Evolutionary conservation across 2,113 vertebrate species (phyloP), one percentile per base, ranked within the genome.

Genomic region (Poecilia latipinna): DNA sequence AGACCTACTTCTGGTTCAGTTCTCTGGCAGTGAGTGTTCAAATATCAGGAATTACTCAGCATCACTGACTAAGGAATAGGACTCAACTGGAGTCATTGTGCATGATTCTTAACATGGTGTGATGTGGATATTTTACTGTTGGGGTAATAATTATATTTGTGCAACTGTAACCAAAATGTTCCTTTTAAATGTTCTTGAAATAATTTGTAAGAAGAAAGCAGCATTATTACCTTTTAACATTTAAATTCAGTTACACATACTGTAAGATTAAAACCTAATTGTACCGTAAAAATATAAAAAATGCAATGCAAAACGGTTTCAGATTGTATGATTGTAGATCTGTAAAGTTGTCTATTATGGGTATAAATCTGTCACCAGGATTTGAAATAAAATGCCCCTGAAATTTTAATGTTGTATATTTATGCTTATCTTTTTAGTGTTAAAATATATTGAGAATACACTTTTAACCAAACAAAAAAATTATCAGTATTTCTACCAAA

Each of bases 161-260:
- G 12, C 44, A 78, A 68, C 32, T 74, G 3, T 67, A 54, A 67
- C 63, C 3, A 82, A 80, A 75, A 67, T 28, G 69, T 61, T 26
- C 31, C 24, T 51, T 67, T 68, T 15, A 39, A 68, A 31, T 2
- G 24, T 4, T 29, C 28, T 42, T 5, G 26, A 28, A 12, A 48
- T 39, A 3, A 24, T 70, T 24, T 57, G 32, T 37, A 17, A 5
- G 11, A 22, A 44, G 6, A 1, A 10, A 32, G 24, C 70, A 63
- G 42, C 4, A 33, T 35, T 13, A 24, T 32, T 11, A 19, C 19
- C 35, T 26, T 28, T 26, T 12, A 44, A 63, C 61, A 32, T 19
- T n/a, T 3, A 44, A 67, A 42, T 44, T 28, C 10, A 44, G 42
- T 29, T n/a, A 12, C 5, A 67, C 0, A 44, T 44, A 44, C 65